Conservation (phyloP, 2,797 vertebrate genomes). For the Silurus aristotelis region DNA sequence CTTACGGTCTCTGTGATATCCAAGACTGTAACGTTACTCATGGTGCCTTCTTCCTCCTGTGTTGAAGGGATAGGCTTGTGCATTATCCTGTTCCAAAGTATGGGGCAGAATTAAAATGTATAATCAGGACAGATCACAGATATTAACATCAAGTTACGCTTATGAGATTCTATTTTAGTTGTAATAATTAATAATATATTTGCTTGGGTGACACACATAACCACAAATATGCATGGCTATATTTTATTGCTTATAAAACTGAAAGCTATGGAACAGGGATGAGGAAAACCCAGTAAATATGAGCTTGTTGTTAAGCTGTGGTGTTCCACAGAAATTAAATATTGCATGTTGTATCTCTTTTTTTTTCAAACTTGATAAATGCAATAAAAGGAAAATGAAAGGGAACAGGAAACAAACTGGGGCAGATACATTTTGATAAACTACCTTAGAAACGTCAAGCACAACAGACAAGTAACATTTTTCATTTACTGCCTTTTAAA, state of each 20-base stretch:
- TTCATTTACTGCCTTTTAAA: neutral
- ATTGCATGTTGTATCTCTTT: neutral
- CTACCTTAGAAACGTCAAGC: neutral
- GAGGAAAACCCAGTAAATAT: neutral
- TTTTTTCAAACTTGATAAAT: neutral
- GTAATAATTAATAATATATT: neutral
- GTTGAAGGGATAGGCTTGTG: conserved; percentile 63
- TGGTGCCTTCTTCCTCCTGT: conserved; percentile 81
- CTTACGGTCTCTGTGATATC: conserved; percentile 82
- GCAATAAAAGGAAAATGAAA: neutral
- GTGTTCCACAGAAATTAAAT: neutral
- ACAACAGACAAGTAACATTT: neutral
- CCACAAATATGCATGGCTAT: conserved; percentile 4
- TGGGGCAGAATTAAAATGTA: conserved; percentile 14
- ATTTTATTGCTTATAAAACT: neutral
- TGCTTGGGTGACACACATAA: neutral
- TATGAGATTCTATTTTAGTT: neutral
- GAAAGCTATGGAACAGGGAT: neutral
- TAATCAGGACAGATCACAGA: neutral
- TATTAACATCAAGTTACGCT: neutral
- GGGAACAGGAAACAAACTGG: conserved; percentile 6
- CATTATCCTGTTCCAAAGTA: conserved; percentile 66
- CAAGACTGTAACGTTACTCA: conserved; percentile 89
- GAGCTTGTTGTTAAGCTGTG: neutral
- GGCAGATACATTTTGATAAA: neutral